Evolutionary conservation across 2,113 vertebrate species (phyloP), one percentile per base, ranked within the genome.

Genomic region (Chaenogobius annularis): DNA sequence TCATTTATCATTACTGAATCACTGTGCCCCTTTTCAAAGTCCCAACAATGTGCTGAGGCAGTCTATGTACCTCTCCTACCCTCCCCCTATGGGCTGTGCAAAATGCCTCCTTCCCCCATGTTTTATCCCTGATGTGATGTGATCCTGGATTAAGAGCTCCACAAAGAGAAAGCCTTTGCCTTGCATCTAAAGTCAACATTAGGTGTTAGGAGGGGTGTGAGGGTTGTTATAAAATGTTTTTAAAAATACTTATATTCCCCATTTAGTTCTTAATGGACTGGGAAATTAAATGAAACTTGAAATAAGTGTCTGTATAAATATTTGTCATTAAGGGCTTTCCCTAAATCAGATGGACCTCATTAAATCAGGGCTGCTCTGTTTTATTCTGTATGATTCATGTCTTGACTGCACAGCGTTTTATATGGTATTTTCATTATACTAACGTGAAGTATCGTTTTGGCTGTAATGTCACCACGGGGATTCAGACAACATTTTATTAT

Each of bases 131-230:
- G 44, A 79, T 82, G 80, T 81, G 81, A 78, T 79, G 83, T 87
- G 85, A 91, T 86, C 87, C 90, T 88, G 89, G 92, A 94, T 95
- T 95, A 93, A 93, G 92, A 91, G 90, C 88, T 90, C 81, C 88
- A 83, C 88, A 89, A 83, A 87, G 74, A 90, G 89, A 86, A 85
- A 87, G 90, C 77, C 75, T 80, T 58, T 74, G 70, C 70, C 82
- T 84, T 76, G 78, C 80, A 50, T 80, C 75, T 79, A 81, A 80
- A 88, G 81, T 71, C 75, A 66, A 69, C 56, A 71, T 69, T 66
- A 68, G 62, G 82, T 66, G 71, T 87, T 78, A 87, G 73, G 59
- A 70, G 71, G 69, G 81, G 71, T 72, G 58, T 26, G 35, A 54
- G 78, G n/a, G 79, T 69, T 76, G 69, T 65, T 22, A 47, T 76